These are phyloP conservation scores for Pholis gunnellus DNA, from an alignment of 2,113 vertebrate species.

Conservation along the genomic window DNA sequence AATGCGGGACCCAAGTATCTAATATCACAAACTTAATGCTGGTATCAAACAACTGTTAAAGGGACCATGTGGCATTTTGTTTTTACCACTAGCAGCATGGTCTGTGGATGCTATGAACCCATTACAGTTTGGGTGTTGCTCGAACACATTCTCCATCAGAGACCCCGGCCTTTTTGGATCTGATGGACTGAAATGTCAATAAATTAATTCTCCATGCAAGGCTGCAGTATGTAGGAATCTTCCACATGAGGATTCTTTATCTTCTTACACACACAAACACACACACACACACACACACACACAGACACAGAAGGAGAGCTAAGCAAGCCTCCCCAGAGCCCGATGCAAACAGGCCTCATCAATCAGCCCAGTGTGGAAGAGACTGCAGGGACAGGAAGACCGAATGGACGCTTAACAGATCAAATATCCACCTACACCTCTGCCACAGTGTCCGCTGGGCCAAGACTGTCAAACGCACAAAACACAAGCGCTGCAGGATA, in stretches of 20 bases:
- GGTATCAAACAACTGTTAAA: background rate
- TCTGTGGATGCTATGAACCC: background rate
- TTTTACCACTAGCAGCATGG: background rate
- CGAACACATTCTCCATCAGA: background rate
- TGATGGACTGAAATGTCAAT: conserved; percentile 34
- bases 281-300: conserved; percentile 19
- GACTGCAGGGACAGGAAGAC: conserved; percentile 67
- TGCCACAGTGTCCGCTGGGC: conserved; percentile 39
- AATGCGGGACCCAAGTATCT: conserved; percentile 12
- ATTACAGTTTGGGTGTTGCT: background rate
- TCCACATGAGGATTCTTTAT: conserved; percentile 38
- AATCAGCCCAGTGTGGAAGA: conserved; percentile 67
- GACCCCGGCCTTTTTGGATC: background rate
- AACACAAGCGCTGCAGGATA: conserved; percentile 30
- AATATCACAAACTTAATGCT: conserved; percentile 3
- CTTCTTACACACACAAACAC: conserved; percentile 11
- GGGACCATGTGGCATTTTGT: background rate
- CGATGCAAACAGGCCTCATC: conserved; percentile 71
- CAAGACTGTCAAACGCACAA: conserved; percentile 19
- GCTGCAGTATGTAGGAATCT: conserved; percentile 21
- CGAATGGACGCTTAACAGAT: conserved; percentile 65
- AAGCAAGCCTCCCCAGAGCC: conserved; percentile 48
- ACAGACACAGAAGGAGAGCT: conserved; percentile 23
- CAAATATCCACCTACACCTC: conserved; percentile 68
- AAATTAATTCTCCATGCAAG: conserved; percentile 10